Base-by-base conservation (phyloP, 2,888 invertebrate genomes). In the Cephus pulcher region DNA sequence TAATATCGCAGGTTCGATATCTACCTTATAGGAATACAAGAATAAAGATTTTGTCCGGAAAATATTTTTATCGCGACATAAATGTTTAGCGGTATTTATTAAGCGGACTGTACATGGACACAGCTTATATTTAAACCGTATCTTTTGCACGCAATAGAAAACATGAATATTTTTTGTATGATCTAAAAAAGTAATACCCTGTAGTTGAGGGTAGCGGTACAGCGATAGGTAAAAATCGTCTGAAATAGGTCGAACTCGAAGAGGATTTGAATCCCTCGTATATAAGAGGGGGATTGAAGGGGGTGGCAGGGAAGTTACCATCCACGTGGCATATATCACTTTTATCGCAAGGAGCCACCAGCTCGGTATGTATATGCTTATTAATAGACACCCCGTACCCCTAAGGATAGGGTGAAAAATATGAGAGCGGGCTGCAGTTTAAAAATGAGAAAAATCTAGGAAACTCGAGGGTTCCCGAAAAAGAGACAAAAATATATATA, bases 341-440 rank as follows among this genome's bases (percentile, higher is more conserved):
- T 85, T 87, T 87, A 88, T 87, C 86, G 85, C 82, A 78, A 75
- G 82, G 81, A 83, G 73, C 83, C 85, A 86, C 84, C 75, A 69
- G 69, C 35, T 70, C 81, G 82, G 78, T 80, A 77, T 81, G 78
- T 76, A 82, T 79, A 35, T 76, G 82, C 84, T 85, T 86, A 86
- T 86, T 86, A 86, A 86, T 84, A 84, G 84, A 84, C 84, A 84
- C 76, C 79, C 80, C 33, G 70, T 75, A 74, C 78, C 81, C 73
- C 75, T 56, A 23, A 70, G 73, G 79, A 76, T 56, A 73, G 76
- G 69, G 73, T 35, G 68, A 75, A 74, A 74, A 77, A 77, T 35
- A 74, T 56, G 34, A 73, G 73, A 40, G 68, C 37, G 75, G 69
- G 74, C 40, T 40, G 37, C 12, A n/a, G 69, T 69, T 73, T 15